Base-by-base conservation (phyloP, 2,797 vertebrate species). In the Bufotes viridis region DNA sequence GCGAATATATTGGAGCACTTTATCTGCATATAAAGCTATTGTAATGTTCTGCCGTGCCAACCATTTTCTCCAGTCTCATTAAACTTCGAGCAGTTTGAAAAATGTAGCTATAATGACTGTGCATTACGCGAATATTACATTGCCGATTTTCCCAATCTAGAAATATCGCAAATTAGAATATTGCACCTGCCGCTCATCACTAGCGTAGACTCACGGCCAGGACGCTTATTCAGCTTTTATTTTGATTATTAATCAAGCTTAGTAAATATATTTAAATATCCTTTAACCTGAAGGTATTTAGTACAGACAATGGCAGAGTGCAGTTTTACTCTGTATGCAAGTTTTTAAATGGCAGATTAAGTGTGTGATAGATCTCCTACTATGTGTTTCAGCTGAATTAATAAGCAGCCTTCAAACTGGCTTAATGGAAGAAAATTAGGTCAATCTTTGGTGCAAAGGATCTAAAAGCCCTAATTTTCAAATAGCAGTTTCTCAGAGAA, bases 401-500 rank as follows among this genome's bases (percentile, higher is more conserved):
- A 87, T 87, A 87, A 65, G 79, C 80, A 82, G 79, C 17, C 42
- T 75, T 76, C 80, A 82, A 65, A 82, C 86, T 24, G 70, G 26
- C 57, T 63, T 87, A 87, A 87, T 82, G 79, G 67, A 24, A 65
- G 76, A 78, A 82, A 87, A 87, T 87, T 78, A 87, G 87, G 87
- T 87, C 87, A 87, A 55, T 69, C 87, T 65, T 82, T 67, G 42
- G 70, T 57, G 80, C 26, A 83, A 87, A 83, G 87, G 72, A 83
- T 76, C 61, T 87, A 78, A 83, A 81, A 69, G 81, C 81, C 58
- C 26, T 87, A 18, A 22, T 14, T 82, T 70, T 70, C 24, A 72
- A 58, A 72, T 42, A 83, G 81, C 22, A 24, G 60, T 49, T 70
- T 82, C 61, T 49, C 42, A 69, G 57, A 70, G 65, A 20, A 57